Percentiles rank a stretch among this genome's conserved stretches.
phyloP scores from a whole-genome alignment of 2,888 invertebrate genomes.

The Cyaniris semiargus region DNA sequence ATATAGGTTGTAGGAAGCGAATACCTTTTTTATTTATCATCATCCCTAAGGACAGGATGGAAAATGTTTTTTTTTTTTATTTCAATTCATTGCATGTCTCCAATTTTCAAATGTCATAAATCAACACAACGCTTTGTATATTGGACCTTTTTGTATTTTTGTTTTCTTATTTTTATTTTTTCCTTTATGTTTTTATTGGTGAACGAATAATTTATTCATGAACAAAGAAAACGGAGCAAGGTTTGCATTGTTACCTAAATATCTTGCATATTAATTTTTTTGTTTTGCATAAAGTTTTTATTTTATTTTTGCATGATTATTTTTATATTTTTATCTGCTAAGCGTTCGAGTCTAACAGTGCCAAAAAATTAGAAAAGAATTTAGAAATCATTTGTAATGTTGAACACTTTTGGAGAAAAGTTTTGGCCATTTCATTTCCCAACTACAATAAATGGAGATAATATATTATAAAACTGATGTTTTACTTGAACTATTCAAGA shows the following conservation, averaged over 20 bases:
- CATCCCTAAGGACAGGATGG: constrained; percentile 13
- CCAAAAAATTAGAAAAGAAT: too few species aligned
- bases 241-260: neutral
- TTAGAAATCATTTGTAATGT: too few species aligned
- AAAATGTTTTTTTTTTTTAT: constrained; percentile 41
- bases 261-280: neutral
- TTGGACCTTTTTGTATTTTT: constrained; percentile 61
- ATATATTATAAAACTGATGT: too few species aligned
- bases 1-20: neutral
- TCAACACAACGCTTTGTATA: constrained; percentile 54
- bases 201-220: neutral
- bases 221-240: neutral
- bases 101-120: constrained; percentile 42
- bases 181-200: constrained; percentile 9
- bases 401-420: too few species aligned
- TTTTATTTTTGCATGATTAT: neutral
- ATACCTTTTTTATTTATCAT: neutral
- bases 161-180: constrained; percentile 16
- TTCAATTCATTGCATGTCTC: constrained; percentile 51
- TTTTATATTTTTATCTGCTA: too few species aligned
- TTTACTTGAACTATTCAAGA: too few species aligned
- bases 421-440: too few species aligned
- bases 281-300: neutral
- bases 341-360: too few species aligned
- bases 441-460: too few species aligned